Evolutionary conservation across 1,140 invertebrate genomes (phyloP).

Genomic region (Orius insidiosus): DNA sequence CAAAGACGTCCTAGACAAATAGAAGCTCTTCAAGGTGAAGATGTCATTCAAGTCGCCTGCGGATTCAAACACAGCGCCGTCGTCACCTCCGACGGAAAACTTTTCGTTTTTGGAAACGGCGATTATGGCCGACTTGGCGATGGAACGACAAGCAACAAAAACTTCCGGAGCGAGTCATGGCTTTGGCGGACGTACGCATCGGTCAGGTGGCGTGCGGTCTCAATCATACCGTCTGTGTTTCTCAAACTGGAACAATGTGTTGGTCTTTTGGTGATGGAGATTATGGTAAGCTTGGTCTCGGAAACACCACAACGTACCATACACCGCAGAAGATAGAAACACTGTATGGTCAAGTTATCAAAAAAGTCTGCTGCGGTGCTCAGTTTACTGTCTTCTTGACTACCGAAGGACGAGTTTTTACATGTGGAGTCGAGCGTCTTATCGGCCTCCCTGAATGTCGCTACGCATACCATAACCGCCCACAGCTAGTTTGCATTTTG

Average conservation of each 20-base stretch:
- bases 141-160: conserved; percentile 40
- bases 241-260: conserved; percentile 35
- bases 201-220: conserved; percentile 39
- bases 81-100: conserved; percentile 41
- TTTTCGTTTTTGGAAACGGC: conserved; percentile 49
- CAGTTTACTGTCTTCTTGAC: conserved; percentile 47
- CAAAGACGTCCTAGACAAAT: conserved; percentile 45
- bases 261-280: conserved; percentile 53
- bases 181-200: conserved; percentile 26
- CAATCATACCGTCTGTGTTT: conserved; percentile 45
- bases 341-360: conserved; percentile 35
- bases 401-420: conserved; percentile 37
- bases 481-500: conserved; percentile 24
- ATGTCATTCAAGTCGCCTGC: conserved; percentile 43
- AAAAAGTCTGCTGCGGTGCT: conserved; percentile 43
- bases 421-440: conserved; percentile 42
- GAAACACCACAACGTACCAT: conserved; percentile 34
- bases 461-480: conserved; percentile 26
- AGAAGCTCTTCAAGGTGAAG: conserved; percentile 43
- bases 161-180: conserved; percentile 38
- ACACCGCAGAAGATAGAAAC: conserved; percentile 36
- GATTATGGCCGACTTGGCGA: conserved; percentile 46
- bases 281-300: conserved; percentile 45
- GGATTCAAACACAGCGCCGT: conserved; percentile 53
- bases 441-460: conserved; percentile 36